A percentile compares a stretch with the other conserved stretches of the same genome.
Evolutionary conservation across 2,113 vertebrate species (phyloP).

Genomic region (Callithrix jacchus): DNA sequence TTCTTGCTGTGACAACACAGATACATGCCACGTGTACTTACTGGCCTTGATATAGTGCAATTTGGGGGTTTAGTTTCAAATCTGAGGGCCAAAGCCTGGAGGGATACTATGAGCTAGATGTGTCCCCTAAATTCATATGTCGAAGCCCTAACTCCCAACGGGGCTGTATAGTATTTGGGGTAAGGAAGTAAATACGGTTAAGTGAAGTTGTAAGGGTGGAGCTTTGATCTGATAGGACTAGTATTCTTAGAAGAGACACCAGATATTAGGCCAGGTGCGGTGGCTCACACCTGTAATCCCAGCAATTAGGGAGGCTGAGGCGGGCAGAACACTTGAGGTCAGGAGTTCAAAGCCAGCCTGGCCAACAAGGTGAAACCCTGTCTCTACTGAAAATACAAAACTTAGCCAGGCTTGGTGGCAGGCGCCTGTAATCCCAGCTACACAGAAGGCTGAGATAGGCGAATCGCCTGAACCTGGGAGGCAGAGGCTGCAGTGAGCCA

Average conservation of each 20-base stretch:
- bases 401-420: too few relatives aligned
- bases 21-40: accelerated
- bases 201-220: not conserved
- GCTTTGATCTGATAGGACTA: not conserved
- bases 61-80: not conserved
- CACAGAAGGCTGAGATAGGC: too few relatives aligned
- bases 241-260: not conserved
- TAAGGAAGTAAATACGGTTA: not conserved
- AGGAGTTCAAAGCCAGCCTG: too few relatives aligned
- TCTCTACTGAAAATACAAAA: too few relatives aligned
- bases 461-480: too few relatives aligned
- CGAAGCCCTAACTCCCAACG: not conserved
- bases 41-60: not conserved
- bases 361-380: too few relatives aligned
- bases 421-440: too few relatives aligned
- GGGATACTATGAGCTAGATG: not conserved
- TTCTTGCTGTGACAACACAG: constrained; percentile 21
- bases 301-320: too few relatives aligned
- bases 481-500: too few relatives aligned
- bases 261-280: not conserved
- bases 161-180: not conserved
- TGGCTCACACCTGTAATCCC: too few relatives aligned
- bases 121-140: not conserved
- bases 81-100: not conserved
- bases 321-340: too few relatives aligned